Conservation (phyloP, 2,113 vertebrate genomes). For the Ceyx cyanopectus region DNA sequence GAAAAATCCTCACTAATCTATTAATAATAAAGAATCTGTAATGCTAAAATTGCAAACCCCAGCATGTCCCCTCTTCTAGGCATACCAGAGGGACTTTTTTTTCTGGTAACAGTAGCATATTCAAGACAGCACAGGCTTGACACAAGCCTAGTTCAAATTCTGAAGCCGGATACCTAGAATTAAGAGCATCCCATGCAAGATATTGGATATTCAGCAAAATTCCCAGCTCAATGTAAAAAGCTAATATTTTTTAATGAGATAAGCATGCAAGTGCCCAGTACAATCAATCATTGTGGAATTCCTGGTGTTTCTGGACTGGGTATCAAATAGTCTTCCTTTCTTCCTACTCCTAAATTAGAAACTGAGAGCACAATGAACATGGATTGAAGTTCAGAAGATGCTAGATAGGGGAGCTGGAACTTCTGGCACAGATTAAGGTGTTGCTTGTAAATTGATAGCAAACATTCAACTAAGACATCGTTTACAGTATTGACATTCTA, state of each 20-base stretch:
- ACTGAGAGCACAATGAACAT: not conserved
- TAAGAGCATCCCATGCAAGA: conserved; percentile 11
- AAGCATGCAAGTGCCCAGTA: not conserved
- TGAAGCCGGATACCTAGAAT: conserved; percentile 31
- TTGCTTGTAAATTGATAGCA: not conserved
- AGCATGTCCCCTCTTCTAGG: conserved; percentile 51
- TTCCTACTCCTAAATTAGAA: not conserved
- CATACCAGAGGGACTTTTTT: conserved; percentile 37
- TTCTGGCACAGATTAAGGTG: not conserved
- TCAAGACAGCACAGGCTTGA: conserved; percentile 29
- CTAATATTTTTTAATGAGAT: conserved; percentile 28
- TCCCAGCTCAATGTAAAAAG: not conserved
- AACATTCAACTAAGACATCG: not conserved
- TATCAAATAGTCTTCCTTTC: not conserved
- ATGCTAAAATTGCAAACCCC: conserved; percentile 66
- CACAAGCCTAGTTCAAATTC: conserved; percentile 31
- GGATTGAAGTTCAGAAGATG: not conserved
- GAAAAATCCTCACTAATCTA: conserved; percentile 62
- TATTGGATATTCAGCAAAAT: conserved; percentile 10
- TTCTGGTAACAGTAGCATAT: conserved; percentile 61
- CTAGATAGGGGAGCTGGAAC: not conserved
- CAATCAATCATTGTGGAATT: not conserved
- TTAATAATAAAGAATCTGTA: conserved; percentile 71
- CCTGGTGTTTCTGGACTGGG: not conserved
- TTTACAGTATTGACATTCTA: not conserved